phyloP scores from a whole-genome alignment of 2,797 vertebrate species.

The Pantherophis vulpinus region DNA sequence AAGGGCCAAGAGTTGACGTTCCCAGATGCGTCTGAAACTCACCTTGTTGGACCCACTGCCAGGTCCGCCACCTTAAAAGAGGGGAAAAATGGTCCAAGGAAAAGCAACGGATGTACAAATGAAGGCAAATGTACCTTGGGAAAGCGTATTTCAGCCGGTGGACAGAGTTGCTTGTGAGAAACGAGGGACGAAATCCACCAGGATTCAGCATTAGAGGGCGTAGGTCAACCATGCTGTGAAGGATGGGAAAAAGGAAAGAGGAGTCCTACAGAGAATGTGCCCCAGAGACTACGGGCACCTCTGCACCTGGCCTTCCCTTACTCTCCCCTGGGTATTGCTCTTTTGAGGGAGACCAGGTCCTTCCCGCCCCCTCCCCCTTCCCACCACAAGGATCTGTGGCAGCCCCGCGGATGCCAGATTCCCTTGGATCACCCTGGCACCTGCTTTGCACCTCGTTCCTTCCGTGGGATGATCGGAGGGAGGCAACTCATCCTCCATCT shows the following conservation, averaged over 20 bases:
- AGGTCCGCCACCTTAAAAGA: background rate
- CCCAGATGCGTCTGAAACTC: background rate
- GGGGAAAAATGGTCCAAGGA: background rate
- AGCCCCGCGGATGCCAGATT: background rate
- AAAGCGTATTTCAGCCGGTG: background rate
- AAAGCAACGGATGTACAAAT: background rate
- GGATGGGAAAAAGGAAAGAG: background rate
- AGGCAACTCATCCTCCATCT: background rate
- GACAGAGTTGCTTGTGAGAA: background rate
- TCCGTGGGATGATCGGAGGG: background rate
- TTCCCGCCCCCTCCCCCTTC: too few species aligned
- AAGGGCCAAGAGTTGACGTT: background rate
- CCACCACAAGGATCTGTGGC: background rate
- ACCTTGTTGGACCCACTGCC: background rate
- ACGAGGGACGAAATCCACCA: background rate
- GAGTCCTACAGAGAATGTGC: background rate
- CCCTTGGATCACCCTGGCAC: background rate
- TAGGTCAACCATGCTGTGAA: conserved; percentile 9
- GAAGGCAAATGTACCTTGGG: background rate
- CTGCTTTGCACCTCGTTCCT: background rate
- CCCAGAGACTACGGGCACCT: background rate
- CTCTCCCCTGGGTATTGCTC: background rate
- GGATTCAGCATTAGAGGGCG: conserved; percentile 9
- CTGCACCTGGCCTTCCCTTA: too few species aligned
- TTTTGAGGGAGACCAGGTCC: background rate